phyloP scores from a whole-genome alignment of 2,797 vertebrate species.

The Meriones psammophilus region DNA sequence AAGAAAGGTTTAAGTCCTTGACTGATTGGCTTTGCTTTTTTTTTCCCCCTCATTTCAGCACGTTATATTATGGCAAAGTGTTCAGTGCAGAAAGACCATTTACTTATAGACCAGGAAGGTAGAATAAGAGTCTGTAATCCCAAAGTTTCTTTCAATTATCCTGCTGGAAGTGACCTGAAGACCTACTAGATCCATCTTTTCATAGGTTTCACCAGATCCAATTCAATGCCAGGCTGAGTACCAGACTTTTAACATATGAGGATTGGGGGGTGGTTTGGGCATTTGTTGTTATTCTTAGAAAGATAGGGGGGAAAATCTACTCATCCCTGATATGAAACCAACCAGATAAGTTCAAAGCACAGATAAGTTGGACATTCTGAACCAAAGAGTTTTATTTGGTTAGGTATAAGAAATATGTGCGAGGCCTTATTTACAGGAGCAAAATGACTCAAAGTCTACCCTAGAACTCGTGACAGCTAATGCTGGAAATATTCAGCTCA shows the following conservation, averaged over 20 bases:
- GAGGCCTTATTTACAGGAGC: background rate
- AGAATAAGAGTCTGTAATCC: background rate
- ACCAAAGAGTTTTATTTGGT: background rate
- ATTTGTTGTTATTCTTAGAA: background rate
- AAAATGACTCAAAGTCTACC: background rate
- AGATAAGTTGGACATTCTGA: background rate
- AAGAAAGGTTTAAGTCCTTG: background rate
- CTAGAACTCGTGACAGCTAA: background rate
- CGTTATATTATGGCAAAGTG: background rate
- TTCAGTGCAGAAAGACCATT: background rate
- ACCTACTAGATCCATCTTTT: background rate
- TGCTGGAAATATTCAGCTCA: background rate
- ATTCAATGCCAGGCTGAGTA: background rate
- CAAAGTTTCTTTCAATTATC: background rate
- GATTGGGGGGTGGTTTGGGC: too few relatives aligned
- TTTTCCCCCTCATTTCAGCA: background rate
- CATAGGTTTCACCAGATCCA: background rate
- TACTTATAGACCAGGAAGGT: background rate
- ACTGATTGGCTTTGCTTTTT: background rate
- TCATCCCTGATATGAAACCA: background rate
- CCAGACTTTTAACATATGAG: background rate
- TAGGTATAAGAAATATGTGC: background rate
- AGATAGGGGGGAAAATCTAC: background rate
- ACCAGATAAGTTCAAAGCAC: background rate
- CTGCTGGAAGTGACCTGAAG: background rate